Conservation (phyloP, 1,140 invertebrate genomes). For the Philopotamus ludificatus region DNA sequence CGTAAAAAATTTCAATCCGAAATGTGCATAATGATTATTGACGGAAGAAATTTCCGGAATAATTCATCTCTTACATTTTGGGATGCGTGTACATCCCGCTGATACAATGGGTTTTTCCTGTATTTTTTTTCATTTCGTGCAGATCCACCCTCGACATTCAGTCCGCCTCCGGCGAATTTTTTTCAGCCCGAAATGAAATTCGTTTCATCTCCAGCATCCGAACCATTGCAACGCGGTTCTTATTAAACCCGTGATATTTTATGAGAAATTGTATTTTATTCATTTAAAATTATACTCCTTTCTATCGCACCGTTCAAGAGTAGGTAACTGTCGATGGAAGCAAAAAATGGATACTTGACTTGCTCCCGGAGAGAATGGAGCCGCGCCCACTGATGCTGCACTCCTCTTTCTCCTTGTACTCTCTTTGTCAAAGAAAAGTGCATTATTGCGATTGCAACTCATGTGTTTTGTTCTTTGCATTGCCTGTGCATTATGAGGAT, state of each 20-base stretch:
- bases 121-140: slow-evolving; percentile 23
- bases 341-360: not conserved
- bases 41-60: not conserved
- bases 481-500: slow-evolving; percentile 36
- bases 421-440: slow-evolving; percentile 41
- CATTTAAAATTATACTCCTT: not conserved
- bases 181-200: slow-evolving; percentile 30
- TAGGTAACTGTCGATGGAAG: not conserved
- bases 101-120: slow-evolving; percentile 22
- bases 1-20: not conserved
- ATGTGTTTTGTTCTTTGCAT: slow-evolving; percentile 35
- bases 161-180: not conserved
- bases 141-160: not conserved
- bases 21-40: slow-evolving; percentile 13
- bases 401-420: slow-evolving; percentile 7
- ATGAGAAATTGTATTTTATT: not conserved
- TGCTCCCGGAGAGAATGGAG: not conserved
- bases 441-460: slow-evolving; percentile 41
- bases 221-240: slow-evolving; percentile 16
- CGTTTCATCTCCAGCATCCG: slow-evolving; percentile 26
- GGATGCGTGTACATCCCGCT: slow-evolving; percentile 14
- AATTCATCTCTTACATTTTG: not conserved
- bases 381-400: not conserved
- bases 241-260: slow-evolving; percentile 21
- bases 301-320: not conserved